Evolutionary conservation across 1,140 invertebrate species (phyloP), one percentile per base, ranked within the genome.

Genomic region (Drosophila dunni): DNA sequence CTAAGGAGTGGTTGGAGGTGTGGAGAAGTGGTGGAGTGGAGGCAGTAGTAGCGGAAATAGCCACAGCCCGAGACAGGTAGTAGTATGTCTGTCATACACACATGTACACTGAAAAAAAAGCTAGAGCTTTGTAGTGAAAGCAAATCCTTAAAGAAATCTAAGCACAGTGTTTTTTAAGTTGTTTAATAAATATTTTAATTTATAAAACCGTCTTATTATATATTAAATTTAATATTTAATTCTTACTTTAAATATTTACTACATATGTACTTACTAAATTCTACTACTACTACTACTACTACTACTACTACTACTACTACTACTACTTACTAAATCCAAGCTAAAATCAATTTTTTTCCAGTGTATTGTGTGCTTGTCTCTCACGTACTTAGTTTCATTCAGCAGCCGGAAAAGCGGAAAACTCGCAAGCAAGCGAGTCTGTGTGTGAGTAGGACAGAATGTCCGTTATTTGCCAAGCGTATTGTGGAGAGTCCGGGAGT

Each of bases 401-500:
- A 57, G 20, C 51, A 63, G 58, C 53, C 60, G 84, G 84, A 89
- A 89, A 89, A 89, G 84, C 84, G 84, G 78, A 89, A 89, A 89
- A 89, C 84, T 89, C 65, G 71, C 84, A 89, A 78, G 81, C 78
- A 89, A 84, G 71, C 78, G 74, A 70, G 69, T 64, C 33, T 40
- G 48, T 57, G 61, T 48, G 45, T 68, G 54, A 67, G 48, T 33
- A 46, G 65, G 80, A 40, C 79, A 48, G 63, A 65, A 77, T 81
- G 73, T 75, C 64, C 78, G 84, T 72, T 89, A 89, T 89, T 89
- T 89, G 84, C 84, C 84, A 89, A 84, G 65, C 84, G 84, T 89
- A 84, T 89, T 88, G 84, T 85, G 45, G 54, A 29, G 51, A 29
- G 24, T 29, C 24, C 13, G 57, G 53, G 44, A 48, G 50, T n/a